Base-by-base conservation (phyloP, 2,113 vertebrate genomes). In the Cisticola juncidis region DNA sequence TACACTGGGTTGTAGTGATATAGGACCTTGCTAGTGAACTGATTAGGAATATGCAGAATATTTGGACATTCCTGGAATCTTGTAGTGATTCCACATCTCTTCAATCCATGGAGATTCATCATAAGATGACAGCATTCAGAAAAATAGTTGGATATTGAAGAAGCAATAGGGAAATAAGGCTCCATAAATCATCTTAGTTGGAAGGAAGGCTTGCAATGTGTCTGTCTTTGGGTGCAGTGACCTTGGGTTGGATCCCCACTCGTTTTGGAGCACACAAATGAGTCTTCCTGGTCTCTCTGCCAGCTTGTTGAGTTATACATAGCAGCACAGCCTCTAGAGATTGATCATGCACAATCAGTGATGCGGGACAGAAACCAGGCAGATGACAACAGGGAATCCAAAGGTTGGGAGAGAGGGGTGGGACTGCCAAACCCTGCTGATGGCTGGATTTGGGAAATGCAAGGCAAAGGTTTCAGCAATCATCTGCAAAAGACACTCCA, bases 301-400 rank as follows among this genome's bases (percentile, higher is more conserved):
- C 94, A 83, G 92, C 68, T 92, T 92, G 71, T 77, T 36, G 95
- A 86, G 95, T 80, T 74, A 83, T 70, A 74, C 64, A 94, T 93
- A 95, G 88, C 86, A 91, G 66, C 61, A 4, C 18, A 65, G 45
- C 89, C 94, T 82, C 82, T 47, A 29, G 88, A 94, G 95, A 83
- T 58, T 80, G 94, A 95, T 64, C 56, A 92, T 90, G 93, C 89
- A 88, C 84, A 88, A 65, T 74, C 95, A 95, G 90, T 88, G 96
- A 95, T 94, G 93, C 17, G 5, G 87, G 92, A 54, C 88, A 64
- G 90, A 78, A 87, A 78, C 56, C 64, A 96, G 86, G 87, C 72
- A 93, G 78, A 93, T 81, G 94, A 92, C 84, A 90, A 92, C 6
- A 1, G 74, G 81, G 68, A 82, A 48, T 56, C 35, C 13, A 95